A percentile compares a stretch with the other conserved stretches of the same genome.
Conservation (phyloP, 2,797 vertebrate genomes). For the Lateolabrax maculatus region DNA sequence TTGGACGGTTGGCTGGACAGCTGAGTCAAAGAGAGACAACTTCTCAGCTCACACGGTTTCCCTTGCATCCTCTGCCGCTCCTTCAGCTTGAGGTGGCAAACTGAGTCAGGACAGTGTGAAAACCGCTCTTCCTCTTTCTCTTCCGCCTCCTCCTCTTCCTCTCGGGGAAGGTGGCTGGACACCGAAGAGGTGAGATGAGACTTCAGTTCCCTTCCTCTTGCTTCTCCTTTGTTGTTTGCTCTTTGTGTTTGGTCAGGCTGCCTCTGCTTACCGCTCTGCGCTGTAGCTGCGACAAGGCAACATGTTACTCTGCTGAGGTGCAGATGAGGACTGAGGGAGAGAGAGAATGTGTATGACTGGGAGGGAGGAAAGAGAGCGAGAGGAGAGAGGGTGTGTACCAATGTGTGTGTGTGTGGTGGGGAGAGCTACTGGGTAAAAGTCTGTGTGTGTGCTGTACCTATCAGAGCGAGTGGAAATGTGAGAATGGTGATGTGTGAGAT, state of each 20-base stretch:
- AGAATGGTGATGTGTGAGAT: constrained; percentile 67
- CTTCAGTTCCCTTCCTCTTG: constrained; percentile 8
- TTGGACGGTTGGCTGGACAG: constrained; percentile 21
- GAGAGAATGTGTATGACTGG: constrained; percentile 56
- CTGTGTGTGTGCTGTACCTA: constrained; percentile 40
- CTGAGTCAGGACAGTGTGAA: constrained; percentile 59
- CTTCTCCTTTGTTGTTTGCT: constrained; percentile 28
- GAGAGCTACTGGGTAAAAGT: constrained; percentile 45
- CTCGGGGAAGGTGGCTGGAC: constrained; percentile 31
- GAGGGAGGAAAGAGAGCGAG: constrained; percentile 62
- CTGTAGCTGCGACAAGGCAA: constrained; percentile 61
- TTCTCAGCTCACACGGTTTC: constrained; percentile 51
- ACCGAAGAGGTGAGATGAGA: constrained; percentile 38
- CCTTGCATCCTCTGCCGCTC: constrained; percentile 59
- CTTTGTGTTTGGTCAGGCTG: constrained; percentile 45
- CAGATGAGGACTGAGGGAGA: constrained; percentile 76
- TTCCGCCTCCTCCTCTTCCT: constrained; percentile 33
- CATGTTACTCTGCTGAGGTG: constrained; percentile 76
- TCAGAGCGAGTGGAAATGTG: constrained; percentile 53
- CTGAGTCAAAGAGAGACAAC: constrained; percentile 48
- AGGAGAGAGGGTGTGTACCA: constrained; percentile 66
- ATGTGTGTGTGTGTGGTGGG: constrained; percentile 50
- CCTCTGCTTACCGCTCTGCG: constrained; percentile 44
- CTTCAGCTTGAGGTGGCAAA: constrained; percentile 50
- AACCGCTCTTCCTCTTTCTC: constrained; percentile 21